These are phyloP conservation scores for Tanypteryx hageni DNA, from an alignment of 2,888 invertebrate genomes.

Conservation along the genomic window DNA sequence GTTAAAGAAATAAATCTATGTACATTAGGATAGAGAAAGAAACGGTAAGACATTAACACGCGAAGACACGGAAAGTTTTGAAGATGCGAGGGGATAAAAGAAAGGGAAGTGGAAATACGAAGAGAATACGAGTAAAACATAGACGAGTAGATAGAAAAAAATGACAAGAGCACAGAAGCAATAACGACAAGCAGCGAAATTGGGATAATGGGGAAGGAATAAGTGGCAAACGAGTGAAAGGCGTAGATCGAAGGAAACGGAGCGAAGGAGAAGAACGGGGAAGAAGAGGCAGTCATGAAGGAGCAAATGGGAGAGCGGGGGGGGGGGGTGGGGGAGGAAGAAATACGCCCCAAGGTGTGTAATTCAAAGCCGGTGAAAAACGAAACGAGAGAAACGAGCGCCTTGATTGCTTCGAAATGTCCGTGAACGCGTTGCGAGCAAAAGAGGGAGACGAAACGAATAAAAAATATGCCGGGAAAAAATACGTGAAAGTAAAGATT, in stretches of 20 bases:
- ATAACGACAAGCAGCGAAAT: too few relatives aligned
- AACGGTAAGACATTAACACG: too few relatives aligned
- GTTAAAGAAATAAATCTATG: too few relatives aligned
- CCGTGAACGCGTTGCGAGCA: constrained; percentile 15
- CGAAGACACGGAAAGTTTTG: too few relatives aligned
- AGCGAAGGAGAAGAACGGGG: neutral
- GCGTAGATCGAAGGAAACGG: neutral
- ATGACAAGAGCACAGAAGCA: too few relatives aligned
- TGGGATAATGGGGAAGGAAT: neutral
- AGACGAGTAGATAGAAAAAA: too few relatives aligned
- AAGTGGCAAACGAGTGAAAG: neutral
- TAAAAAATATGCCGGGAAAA: neutral
- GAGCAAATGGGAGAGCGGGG: neutral
- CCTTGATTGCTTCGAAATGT: constrained; percentile 43
- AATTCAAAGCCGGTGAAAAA: constrained; percentile 6
- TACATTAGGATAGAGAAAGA: too few relatives aligned
- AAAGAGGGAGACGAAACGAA: constrained; percentile 9
- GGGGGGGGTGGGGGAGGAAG: too few relatives aligned
- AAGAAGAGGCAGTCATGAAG: neutral
- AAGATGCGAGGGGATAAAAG: too few relatives aligned
- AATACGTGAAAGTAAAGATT: constrained; percentile 40
- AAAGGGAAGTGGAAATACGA: too few relatives aligned
- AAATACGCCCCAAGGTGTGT: constrained; percentile 31
- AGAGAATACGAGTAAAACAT: too few relatives aligned
- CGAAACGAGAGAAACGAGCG: constrained; percentile 25